phyloP scores from a whole-genome alignment of 2,888 invertebrate genomes.

The Syritta pipiens region DNA sequence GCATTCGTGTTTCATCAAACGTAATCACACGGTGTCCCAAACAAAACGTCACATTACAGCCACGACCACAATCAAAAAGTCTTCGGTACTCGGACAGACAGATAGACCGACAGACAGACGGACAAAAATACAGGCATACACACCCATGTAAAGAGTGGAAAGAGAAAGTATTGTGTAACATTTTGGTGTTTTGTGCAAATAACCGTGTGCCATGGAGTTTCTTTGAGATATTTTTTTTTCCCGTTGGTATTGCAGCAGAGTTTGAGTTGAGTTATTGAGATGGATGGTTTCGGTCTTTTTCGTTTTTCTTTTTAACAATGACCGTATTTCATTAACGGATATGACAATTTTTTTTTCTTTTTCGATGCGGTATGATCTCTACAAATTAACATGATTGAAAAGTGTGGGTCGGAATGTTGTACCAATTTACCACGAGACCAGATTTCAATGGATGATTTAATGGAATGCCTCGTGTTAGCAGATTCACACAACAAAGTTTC shows the following conservation, averaged over 20 bases:
- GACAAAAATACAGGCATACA: too few relatives aligned
- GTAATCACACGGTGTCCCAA: constrained; percentile 24
- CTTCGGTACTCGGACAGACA: too few relatives aligned
- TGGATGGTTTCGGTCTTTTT: constrained; percentile 11
- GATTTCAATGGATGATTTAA: not conserved
- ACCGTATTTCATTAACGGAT: constrained; percentile 15
- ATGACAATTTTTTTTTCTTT: constrained; percentile 9
- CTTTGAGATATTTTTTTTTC: constrained; percentile 20
- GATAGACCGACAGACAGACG: too few relatives aligned
- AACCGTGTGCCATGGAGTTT: constrained; percentile 27
- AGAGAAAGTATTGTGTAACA: constrained; percentile 50
- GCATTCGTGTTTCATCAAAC: constrained; percentile 15
- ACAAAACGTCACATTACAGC: constrained; percentile 18
- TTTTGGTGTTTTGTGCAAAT: constrained; percentile 37
- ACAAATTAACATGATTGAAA: constrained; percentile 3
- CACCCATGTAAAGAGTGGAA: constrained; percentile 17
- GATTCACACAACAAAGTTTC: too few relatives aligned
- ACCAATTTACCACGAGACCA: not conserved
- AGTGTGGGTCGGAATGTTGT: not conserved
- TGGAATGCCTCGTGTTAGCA: not conserved
- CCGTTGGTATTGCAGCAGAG: constrained; percentile 30
- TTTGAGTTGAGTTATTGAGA: not conserved
- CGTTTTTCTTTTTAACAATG: constrained; percentile 11
- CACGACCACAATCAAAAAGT: too few relatives aligned
- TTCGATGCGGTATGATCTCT: not conserved